phyloP scores from a whole-genome alignment of 2,113 vertebrate species.

The Datnioides undecimradiatus region DNA sequence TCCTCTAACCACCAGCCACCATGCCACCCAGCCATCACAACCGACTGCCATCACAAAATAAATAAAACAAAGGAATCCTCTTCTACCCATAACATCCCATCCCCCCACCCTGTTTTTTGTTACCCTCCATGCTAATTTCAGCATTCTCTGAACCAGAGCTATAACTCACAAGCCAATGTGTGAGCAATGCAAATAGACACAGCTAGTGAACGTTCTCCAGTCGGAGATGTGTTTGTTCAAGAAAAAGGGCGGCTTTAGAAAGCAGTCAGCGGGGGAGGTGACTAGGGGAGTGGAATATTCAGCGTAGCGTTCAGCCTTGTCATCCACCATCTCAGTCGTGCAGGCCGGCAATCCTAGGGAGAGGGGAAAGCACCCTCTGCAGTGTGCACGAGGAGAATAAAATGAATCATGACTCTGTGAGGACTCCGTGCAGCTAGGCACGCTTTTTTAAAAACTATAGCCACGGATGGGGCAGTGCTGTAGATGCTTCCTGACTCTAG shows the following conservation, averaged over 20 bases:
- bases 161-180: slow-evolving; percentile 37
- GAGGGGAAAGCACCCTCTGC: slow-evolving; percentile 51
- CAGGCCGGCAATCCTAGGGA: slow-evolving; percentile 51
- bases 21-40: slow-evolving; percentile 26
- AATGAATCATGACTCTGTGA: slow-evolving; percentile 61
- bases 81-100: slow-evolving; percentile 10
- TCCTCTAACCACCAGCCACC: slow-evolving; percentile 44
- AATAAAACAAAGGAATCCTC: slow-evolving; percentile 40
- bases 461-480: slow-evolving; percentile 52
- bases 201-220: slow-evolving; percentile 25
- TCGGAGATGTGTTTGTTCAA: slow-evolving; percentile 65
- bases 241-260: slow-evolving; percentile 46
- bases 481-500: slow-evolving; percentile 63
- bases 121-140: slow-evolving; percentile 44
- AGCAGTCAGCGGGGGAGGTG: slow-evolving; percentile 36
- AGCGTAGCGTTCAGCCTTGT: slow-evolving; percentile 60
- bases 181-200: slow-evolving; percentile 44
- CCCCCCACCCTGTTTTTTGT: slow-evolving; percentile 25
- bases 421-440: slow-evolving; percentile 16
- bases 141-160: slow-evolving; percentile 1
- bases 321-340: slow-evolving; percentile 63
- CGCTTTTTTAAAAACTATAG: slow-evolving; percentile 42
- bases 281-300: slow-evolving; percentile 44
- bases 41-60: slow-evolving; percentile 40
- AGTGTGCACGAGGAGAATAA: slow-evolving; percentile 51